phyloP scores from a whole-genome alignment of 2,797 vertebrate species.

The Furcifer pardalis region DNA sequence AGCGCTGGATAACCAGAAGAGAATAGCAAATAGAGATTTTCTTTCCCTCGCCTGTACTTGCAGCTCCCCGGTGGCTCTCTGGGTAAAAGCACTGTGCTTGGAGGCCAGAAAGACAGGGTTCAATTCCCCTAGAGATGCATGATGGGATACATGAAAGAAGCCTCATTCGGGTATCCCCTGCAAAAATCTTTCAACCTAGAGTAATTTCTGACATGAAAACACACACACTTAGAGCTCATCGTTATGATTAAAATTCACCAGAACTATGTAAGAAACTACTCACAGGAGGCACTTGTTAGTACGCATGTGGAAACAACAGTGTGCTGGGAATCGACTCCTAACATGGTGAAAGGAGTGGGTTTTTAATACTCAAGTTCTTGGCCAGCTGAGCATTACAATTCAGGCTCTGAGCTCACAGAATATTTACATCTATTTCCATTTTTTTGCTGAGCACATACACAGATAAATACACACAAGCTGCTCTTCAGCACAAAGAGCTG shows the following conservation, averaged over 20 bases:
- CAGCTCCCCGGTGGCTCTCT: too few relatives aligned
- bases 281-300: neutral
- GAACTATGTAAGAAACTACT: neutral
- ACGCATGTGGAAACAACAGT: neutral
- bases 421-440: neutral
- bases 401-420: neutral
- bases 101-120: too few relatives aligned
- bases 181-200: too few relatives aligned
- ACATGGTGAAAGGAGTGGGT: neutral
- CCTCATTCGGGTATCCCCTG: too few relatives aligned
- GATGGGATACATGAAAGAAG: too few relatives aligned
- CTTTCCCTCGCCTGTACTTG: too few relatives aligned
- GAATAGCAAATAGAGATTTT: too few relatives aligned
- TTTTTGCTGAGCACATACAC: neutral
- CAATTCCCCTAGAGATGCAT: too few relatives aligned
- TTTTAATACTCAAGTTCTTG: neutral
- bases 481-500: slow-evolving; percentile 85
- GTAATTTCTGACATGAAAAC: too few relatives aligned
- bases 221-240: too few relatives aligned
- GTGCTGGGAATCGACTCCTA: neutral
- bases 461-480: neutral
- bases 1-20: too few relatives aligned
- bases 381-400: neutral
- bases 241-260: neutral
- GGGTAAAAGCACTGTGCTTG: too few relatives aligned